Conservation (phyloP, 2,797 vertebrate species). For the Delichon dasypus region DNA sequence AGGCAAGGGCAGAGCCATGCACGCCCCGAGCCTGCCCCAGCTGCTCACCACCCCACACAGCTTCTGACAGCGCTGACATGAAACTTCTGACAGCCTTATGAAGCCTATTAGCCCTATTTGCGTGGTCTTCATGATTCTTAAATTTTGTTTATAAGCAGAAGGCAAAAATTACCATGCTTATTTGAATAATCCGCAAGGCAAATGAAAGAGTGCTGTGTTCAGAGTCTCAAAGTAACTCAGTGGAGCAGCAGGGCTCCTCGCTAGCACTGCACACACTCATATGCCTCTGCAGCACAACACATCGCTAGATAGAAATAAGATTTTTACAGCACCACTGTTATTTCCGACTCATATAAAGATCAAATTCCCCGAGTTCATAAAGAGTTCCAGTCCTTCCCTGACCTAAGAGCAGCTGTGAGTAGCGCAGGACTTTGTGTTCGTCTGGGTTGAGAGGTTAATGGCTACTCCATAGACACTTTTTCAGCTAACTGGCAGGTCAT, state of each 20-base stretch:
- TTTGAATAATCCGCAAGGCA: not conserved
- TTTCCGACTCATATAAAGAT: not conserved
- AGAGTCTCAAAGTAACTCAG: not conserved
- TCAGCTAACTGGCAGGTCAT: conserved; percentile 42
- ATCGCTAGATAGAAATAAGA: not conserved
- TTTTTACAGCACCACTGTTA: not conserved
- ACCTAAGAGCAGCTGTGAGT: not conserved
- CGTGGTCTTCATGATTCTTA: not conserved
- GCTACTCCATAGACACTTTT: not conserved
- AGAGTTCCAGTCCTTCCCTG: not conserved
- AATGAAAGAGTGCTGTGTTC: not conserved
- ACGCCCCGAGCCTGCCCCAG: not conserved
- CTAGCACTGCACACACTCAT: not conserved
- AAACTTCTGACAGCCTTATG: not conserved
- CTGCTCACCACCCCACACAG: not conserved
- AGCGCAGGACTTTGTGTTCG: not conserved
- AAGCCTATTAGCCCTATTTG: not conserved
- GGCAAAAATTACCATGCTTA: not conserved
- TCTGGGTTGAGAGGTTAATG: conserved; percentile 42
- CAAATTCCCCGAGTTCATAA: not conserved
- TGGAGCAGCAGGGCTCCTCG: accelerated
- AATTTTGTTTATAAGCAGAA: not conserved
- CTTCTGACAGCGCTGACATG: not conserved
- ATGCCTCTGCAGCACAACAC: not conserved
- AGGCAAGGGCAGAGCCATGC: not conserved